Evolutionary conservation across 2,888 invertebrate genomes (phyloP).

Genomic region (Calliphora vomitoria): DNA sequence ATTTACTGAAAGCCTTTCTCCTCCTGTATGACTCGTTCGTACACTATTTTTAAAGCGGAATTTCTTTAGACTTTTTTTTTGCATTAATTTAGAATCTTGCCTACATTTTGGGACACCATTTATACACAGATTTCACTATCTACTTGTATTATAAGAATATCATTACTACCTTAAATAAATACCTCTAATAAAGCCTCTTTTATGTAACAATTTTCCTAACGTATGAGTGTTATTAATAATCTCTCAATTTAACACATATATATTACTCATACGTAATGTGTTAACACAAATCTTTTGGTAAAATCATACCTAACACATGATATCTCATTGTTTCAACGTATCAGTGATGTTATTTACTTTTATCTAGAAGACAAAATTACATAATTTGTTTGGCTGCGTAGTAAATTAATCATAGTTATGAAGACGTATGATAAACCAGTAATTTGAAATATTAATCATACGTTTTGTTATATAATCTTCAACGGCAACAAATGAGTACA

Average conservation of each 20-base stretch:
- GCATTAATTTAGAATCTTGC: too few relatives aligned
- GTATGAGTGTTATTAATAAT: slow-evolving; percentile 9
- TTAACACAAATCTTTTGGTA: background rate
- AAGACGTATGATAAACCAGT: background rate
- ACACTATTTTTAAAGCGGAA: too few relatives aligned
- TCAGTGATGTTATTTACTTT: background rate
- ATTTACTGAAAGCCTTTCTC: too few relatives aligned
- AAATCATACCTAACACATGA: background rate
- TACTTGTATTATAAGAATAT: too few relatives aligned
- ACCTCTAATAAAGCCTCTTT: too few relatives aligned
- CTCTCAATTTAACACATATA: background rate
- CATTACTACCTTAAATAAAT: too few relatives aligned
- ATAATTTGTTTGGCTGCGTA: background rate
- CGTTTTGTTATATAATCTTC: background rate
- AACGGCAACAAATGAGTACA: background rate
- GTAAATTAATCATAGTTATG: slow-evolving; percentile 4
- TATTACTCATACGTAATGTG: slow-evolving; percentile 4
- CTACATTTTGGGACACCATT: too few relatives aligned
- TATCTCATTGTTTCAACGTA: background rate
- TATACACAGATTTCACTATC: too few relatives aligned
- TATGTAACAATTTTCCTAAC: background rate
- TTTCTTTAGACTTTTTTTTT: too few relatives aligned
- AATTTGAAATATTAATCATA: background rate
- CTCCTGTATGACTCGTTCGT: too few relatives aligned
- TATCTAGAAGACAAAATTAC: background rate